These are phyloP conservation scores for Notocelia uddmanniana DNA, from an alignment of 2,888 invertebrate species.

Conservation along the genomic window DNA sequence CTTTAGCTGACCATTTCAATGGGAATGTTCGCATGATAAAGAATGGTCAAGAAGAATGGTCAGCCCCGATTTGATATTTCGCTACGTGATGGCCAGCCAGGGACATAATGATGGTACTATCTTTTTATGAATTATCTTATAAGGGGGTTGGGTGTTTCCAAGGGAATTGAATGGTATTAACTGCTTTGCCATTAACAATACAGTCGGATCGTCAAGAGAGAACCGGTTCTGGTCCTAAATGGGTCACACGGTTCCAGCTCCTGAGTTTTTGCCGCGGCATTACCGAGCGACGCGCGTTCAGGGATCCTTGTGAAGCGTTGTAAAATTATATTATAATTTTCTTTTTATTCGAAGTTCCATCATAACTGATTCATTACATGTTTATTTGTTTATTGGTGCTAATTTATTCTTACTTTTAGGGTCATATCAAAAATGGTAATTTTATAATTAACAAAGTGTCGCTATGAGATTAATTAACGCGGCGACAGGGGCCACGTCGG, in stretches of 20 bases:
- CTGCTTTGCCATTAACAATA: constrained; percentile 81
- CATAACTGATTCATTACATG: constrained; percentile 38
- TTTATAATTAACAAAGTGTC: constrained; percentile 44
- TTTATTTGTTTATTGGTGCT: constrained; percentile 40
- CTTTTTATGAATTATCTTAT: constrained; percentile 81
- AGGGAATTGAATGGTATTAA: constrained; percentile 81
- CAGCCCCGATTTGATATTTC: constrained; percentile 76
- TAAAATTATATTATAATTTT: constrained; percentile 4
- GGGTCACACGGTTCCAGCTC: constrained; percentile 84
- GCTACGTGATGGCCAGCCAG: constrained; percentile 70
- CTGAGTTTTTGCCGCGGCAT: constrained; percentile 74
- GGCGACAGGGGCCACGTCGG: constrained; percentile 9
- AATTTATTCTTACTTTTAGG: constrained; percentile 43
- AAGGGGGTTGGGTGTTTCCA: constrained; percentile 78
- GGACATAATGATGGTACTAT: constrained; percentile 76
- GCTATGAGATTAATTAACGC: constrained; percentile 41
- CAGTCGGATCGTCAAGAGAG: constrained; percentile 79
- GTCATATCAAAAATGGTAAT: constrained; percentile 44
- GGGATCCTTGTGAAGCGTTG: constrained; percentile 31
- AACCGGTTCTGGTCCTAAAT: constrained; percentile 84
- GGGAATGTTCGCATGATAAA: constrained; percentile 70
- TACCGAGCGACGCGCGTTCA: constrained; percentile 23
- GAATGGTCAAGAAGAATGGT: constrained; percentile 78
- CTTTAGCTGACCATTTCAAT: constrained; percentile 66
- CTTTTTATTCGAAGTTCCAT: constrained; percentile 33